A percentile compares a stretch with the other conserved stretches of the same genome.
These are phyloP conservation scores for Aporophyla lueneburgensis DNA, from an alignment of 2,888 invertebrate genomes.

Conservation along the genomic window DNA sequence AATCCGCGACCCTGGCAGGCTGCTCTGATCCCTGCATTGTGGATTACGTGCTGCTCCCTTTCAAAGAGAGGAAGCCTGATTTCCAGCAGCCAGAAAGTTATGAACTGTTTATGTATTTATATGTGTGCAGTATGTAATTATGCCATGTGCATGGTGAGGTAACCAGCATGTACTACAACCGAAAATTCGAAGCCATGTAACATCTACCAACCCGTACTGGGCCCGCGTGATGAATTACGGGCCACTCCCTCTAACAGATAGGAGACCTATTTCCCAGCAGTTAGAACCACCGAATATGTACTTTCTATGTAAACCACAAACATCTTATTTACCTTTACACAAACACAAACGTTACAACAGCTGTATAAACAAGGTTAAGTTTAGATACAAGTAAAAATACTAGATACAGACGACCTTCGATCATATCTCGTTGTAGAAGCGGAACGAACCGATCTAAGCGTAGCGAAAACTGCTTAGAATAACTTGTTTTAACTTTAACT, in stretches of 20 bases:
- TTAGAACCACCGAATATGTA: not conserved
- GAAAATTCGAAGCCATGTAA: too few species aligned
- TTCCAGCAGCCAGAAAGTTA: too few species aligned
- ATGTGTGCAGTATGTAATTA: not conserved
- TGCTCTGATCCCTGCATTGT: too few species aligned
- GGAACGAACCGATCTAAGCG: conserved; percentile 30
- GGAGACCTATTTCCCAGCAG: not conserved
- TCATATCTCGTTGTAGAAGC: conserved; percentile 16
- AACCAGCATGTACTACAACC: not conserved
- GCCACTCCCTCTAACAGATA: not conserved
- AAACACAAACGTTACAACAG: conserved; percentile 24
- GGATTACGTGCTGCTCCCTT: not conserved
- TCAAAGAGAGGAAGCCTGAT: too few species aligned
- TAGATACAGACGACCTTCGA: conserved; percentile 40
- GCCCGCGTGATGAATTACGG: too few species aligned
- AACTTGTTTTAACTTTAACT: conserved; percentile 15
- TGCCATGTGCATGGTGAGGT: not conserved
- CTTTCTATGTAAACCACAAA: conserved; percentile 9
- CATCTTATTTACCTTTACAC: conserved; percentile 18
- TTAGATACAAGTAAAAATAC: conserved; percentile 29
- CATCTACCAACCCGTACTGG: too few species aligned
- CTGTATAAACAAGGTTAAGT: conserved; percentile 28
- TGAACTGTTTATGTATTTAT: too few species aligned
- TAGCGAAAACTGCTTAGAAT: conserved; percentile 25
- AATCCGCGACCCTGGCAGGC: too few species aligned